These are phyloP conservation scores for Drosophila engyochracea DNA, from an alignment of 2,888 invertebrate species.

Conservation along the genomic window DNA sequence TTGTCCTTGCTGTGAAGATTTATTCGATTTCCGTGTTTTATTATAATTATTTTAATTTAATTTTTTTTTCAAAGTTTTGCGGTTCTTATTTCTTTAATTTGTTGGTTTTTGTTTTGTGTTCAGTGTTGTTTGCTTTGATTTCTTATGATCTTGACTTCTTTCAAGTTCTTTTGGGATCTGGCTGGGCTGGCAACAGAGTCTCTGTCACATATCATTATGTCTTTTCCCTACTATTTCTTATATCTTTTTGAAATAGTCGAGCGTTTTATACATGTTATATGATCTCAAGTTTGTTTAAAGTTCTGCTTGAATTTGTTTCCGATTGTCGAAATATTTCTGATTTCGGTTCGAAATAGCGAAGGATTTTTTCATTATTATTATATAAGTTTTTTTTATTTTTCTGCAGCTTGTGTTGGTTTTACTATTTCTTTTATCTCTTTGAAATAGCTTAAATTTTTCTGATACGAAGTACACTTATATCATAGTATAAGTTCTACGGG, in stretches of 20 bases:
- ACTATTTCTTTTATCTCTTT: slow-evolving; percentile 12
- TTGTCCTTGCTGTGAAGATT: slow-evolving; percentile 1
- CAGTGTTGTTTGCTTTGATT: slow-evolving; percentile 5
- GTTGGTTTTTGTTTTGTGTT: slow-evolving; percentile 12
- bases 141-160: slow-evolving; percentile 1
- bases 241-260: neutral
- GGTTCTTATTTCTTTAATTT: neutral
- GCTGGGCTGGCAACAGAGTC: neutral
- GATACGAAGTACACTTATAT: neutral
- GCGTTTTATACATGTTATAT: neutral
- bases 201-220: neutral
- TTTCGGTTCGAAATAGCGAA: neutral
- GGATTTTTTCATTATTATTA: neutral
- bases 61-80: neutral
- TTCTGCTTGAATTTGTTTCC: neutral
- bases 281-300: neutral
- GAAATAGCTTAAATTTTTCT: neutral
- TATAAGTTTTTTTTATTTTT: neutral
- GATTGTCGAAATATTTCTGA: neutral
- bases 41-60: neutral
- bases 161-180: neutral
- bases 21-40: neutral
- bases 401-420: neutral
- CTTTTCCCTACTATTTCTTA: neutral
- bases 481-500: neutral